Evolutionary conservation across 2,888 invertebrate species (phyloP), one percentile per base, ranked within the genome.

Genomic region (Osmoderma eremita): DNA sequence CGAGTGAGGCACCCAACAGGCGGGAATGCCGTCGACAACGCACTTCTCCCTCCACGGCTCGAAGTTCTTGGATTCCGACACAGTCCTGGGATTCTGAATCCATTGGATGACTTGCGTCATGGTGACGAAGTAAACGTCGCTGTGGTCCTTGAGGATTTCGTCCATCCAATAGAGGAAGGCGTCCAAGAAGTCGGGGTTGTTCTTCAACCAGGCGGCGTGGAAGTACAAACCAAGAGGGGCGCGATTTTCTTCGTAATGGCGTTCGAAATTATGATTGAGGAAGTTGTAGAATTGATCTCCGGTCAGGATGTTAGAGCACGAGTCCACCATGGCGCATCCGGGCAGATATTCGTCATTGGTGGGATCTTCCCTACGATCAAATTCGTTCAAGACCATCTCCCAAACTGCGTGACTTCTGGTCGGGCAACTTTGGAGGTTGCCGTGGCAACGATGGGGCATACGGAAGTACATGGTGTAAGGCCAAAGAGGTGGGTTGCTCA

Each of bases 401-500:
- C 95, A 96, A 39, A 95, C 95, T 53, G 95, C 95, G 82, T 95
- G 95, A 72, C 93, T 93, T 79, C 95, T 90, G 1, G 94, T 95
- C 10, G 95, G 95, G 80, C 95, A 95, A 80, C 90, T 93, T 81
- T 95, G 95, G 67, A 94, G 84, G 83, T 95, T 95, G 70, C 95
- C 95, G 80, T 95, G 95, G 78, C 97, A 97, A 69, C 93, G 89
- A 82, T 95, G 96, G 0, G 96, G 95, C 93, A 97, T 95, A 77
- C 94, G 90, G 88, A 95, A 97, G 87, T 97, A 97, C 91, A 98
- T 93, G 67, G 97, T 98, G 86, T 98, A 98, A 2, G 98, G 98
- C 98, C 98, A 98, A 73, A 95, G 89, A 62, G 96, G 96, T 17
- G 94, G 94, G 80, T 95, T 94, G 73, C 92, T 93, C 39, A 95